These are phyloP conservation scores for Drosophila birchii DNA, from an alignment of 2,888 invertebrate genomes.

Conservation along the genomic window DNA sequence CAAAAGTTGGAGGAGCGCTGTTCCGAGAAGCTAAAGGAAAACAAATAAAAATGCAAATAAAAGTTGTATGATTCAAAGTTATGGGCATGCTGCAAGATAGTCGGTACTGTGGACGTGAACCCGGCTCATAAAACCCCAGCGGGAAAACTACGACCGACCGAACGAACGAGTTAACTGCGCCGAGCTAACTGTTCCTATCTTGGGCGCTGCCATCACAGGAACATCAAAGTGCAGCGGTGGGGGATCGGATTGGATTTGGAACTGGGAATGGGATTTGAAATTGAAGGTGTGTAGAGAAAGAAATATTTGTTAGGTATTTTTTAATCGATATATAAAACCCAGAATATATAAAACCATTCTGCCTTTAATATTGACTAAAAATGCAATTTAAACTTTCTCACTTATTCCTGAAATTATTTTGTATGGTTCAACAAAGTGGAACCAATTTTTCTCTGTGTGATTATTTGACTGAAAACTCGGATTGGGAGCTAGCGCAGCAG, in stretches of 20 bases:
- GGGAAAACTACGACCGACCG: constrained; percentile 5
- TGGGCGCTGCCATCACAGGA: constrained; percentile 60
- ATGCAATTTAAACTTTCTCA: neutral
- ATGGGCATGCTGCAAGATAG: constrained; percentile 54
- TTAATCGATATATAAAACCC: neutral
- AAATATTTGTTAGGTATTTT: neutral
- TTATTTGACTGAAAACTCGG: constrained; percentile 19
- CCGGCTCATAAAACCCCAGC: constrained; percentile 61
- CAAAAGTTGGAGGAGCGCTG: constrained; percentile 32
- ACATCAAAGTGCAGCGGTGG: constrained; percentile 67
- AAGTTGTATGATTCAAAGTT: constrained; percentile 63
- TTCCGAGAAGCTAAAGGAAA: constrained; percentile 46
- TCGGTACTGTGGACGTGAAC: constrained; percentile 37
- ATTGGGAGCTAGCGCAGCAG: constrained; percentile 49
- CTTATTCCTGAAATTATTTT: neutral
- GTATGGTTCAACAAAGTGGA: fast-evolving
- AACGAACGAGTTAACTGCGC: constrained; percentile 50
- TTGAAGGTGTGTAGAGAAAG: constrained; percentile 1
- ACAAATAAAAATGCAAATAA: constrained; percentile 73
- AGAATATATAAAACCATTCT: too few species aligned
- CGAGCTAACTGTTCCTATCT: constrained; percentile 61
- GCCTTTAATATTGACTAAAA: too few species aligned
- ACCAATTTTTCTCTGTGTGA: constrained; percentile 2
- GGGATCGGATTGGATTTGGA: constrained; percentile 33
- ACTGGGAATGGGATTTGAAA: constrained; percentile 21